Evolutionary conservation across 2,888 invertebrate species (phyloP).

Genomic region (Nymphalis c-album): DNA sequence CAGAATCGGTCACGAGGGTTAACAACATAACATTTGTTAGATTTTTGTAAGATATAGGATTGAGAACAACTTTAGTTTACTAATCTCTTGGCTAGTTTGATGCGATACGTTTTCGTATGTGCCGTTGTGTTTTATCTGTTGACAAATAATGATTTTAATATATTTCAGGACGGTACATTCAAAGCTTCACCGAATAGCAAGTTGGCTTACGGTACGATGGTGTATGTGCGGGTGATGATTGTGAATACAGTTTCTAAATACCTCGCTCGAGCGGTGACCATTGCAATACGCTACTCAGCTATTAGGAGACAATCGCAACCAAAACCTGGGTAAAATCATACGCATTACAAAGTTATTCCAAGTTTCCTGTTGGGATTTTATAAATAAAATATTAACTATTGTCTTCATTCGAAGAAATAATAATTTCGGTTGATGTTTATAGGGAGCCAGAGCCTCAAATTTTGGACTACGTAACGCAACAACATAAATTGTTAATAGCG

Average conservation of each 20-base stretch:
- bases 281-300: slow-evolving; percentile 94
- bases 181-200: slow-evolving; percentile 89
- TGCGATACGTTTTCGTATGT: too few species aligned
- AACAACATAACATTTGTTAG: too few species aligned
- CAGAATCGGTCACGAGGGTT: too few species aligned
- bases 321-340: slow-evolving; percentile 84
- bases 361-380: too few species aligned
- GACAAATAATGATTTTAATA: background rate
- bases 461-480: slow-evolving; percentile 95
- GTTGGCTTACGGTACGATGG: slow-evolving; percentile 94
- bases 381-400: too few species aligned
- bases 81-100: too few species aligned
- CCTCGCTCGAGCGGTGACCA: slow-evolving; percentile 89
- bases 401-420: too few species aligned
- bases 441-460: slow-evolving; percentile 93
- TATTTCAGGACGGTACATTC: slow-evolving; percentile 88
- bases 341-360: too few species aligned
- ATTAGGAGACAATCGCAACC: slow-evolving; percentile 93
- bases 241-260: slow-evolving; percentile 86
- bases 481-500: slow-evolving; percentile 93
- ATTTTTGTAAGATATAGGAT: too few species aligned
- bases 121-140: background rate
- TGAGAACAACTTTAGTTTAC: too few species aligned
- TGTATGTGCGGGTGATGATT: slow-evolving; percentile 92
- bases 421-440: slow-evolving; percentile 24